Conservation (phyloP, 2,888 invertebrate species). For the Fragum fragum region DNA sequence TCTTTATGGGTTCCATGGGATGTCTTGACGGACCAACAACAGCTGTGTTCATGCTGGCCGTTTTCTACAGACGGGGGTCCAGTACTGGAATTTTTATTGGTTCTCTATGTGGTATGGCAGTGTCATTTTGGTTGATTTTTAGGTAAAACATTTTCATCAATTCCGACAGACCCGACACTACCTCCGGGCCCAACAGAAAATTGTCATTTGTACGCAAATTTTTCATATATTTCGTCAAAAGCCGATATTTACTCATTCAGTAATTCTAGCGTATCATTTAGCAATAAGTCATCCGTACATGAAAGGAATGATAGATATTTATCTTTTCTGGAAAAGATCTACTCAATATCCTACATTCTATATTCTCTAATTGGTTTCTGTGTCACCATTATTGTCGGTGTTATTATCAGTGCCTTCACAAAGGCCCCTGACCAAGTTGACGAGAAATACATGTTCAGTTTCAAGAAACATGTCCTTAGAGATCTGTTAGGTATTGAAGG, state of each 20-base stretch:
- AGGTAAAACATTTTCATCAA: constrained; percentile 23
- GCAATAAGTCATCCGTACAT: neutral
- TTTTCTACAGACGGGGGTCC: constrained; percentile 28
- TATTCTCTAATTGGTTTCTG: constrained; percentile 31
- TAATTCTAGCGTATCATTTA: neutral
- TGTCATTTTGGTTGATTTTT: constrained; percentile 38
- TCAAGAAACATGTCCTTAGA: constrained; percentile 16
- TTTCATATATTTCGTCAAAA: neutral
- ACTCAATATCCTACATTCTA: constrained; percentile 30
- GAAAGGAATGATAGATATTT: no score
- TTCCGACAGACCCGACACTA: constrained; percentile 19
- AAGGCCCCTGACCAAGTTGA: constrained; percentile 14
- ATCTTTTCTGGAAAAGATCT: constrained; percentile 27
- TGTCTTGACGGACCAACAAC: constrained; percentile 41
- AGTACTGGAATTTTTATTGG: constrained; percentile 44
- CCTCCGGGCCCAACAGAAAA: constrained; percentile 33
- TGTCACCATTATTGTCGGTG: constrained; percentile 22
- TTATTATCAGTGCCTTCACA: constrained; percentile 25
- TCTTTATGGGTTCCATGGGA: constrained; percentile 33
- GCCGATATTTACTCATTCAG: neutral
- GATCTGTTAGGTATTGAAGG: neutral
- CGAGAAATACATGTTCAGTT: constrained; percentile 33
- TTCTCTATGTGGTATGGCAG: constrained; percentile 27
- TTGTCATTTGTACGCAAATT: neutral
- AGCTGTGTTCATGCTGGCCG: constrained; percentile 40